These are phyloP conservation scores for Bombylius major DNA, from an alignment of 2,888 invertebrate genomes.

Conservation along the genomic window DNA sequence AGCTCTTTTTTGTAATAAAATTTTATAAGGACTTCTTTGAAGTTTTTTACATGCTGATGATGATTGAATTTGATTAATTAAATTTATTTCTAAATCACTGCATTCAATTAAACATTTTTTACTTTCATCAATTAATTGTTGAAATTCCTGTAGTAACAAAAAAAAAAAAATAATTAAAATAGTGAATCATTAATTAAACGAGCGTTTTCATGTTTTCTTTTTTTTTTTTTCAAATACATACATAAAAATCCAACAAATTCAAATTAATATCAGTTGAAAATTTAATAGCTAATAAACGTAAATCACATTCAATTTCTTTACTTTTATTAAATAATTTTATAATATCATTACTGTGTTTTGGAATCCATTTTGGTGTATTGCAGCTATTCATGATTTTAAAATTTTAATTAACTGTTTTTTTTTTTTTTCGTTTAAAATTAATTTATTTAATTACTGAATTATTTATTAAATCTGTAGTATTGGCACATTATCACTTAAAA, in stretches of 20 bases:
- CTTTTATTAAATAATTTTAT: constrained; percentile 31
- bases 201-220: too few relatives aligned
- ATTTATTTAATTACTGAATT: too few relatives aligned
- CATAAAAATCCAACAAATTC: constrained; percentile 31
- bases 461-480: too few relatives aligned
- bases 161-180: not conserved
- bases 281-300: constrained; percentile 29
- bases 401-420: too few relatives aligned
- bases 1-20: constrained; percentile 21
- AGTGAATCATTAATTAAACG: too few relatives aligned
- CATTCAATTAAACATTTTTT: constrained; percentile 12
- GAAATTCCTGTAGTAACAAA: constrained; percentile 19
- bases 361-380: constrained; percentile 16
- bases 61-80: constrained; percentile 9
- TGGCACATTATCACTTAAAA: too few relatives aligned
- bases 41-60: constrained; percentile 24
- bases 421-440: too few relatives aligned
- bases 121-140: constrained; percentile 25
- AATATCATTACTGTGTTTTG: constrained; percentile 29
- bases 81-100: constrained; percentile 10
- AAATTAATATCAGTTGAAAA: constrained; percentile 33
- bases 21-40: constrained; percentile 33
- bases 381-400: not conserved
- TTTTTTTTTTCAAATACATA: constrained; percentile 16
- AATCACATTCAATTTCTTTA: constrained; percentile 27